Evolutionary conservation across 2,888 invertebrate genomes (phyloP), one percentile per base, ranked within the genome.

Genomic region (Cheilosia soror): DNA sequence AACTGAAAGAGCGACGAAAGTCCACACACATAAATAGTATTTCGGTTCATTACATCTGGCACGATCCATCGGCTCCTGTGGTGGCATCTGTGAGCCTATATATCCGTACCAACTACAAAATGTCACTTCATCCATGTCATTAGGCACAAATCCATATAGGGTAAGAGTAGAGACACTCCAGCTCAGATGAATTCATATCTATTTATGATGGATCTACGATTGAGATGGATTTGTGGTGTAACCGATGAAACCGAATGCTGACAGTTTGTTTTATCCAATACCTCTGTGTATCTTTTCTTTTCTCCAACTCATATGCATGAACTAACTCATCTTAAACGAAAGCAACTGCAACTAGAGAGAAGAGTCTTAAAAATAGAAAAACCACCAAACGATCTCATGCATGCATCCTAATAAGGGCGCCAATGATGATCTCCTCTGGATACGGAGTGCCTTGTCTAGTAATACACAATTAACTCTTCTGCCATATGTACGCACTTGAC

Each of bases 81-180:
- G 66, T 72, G 66, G 76, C 57, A 71, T 62, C 15, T 60, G 60
- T 47, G 13, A 71, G 51, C 42, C 25, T 27, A 31, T 15, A 15
- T 7, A 27, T 13, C 13, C 15, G 44, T 25, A 25, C 11, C 9
- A 20, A 42, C 60, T 63, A 85, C 71, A 85, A 81, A 77, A 85
- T 81, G 77, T 85, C 81, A 85, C 76, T 85, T 85, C 76, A 81
- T 85, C 81, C 85, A 81, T 85, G 65, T 81, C 81, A 81, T 81
- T 85, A 81, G 76, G 71, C 76, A 68, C 71, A 81, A 37, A 80
- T 65, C 15, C 25, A 9, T 37, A n/a, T 37, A 57, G 62, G 13
- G 33, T 20, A 73, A 82, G 63, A 77, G 47, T 60, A 37, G 11
- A n/a, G 47, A 20, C 55, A 42, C 33, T 31, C 55, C 20, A 47